Evolutionary conservation across 2,113 vertebrate species (phyloP).

Genomic region (Cisticola juncidis): DNA sequence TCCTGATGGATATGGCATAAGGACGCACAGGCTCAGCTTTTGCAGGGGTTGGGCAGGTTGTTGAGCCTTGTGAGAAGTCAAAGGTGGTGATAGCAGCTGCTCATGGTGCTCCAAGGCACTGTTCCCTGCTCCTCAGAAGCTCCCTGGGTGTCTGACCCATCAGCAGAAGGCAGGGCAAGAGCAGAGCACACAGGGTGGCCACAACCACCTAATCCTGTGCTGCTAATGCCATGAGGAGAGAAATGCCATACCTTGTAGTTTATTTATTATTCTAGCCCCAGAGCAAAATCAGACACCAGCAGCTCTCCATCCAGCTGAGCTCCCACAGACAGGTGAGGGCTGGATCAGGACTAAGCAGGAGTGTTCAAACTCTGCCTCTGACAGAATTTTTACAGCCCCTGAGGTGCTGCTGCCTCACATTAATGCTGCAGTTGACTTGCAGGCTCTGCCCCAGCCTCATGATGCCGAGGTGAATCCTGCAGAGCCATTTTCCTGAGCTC

Average conservation of each 20-base stretch:
- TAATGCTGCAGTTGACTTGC: background rate
- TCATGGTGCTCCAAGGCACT: background rate
- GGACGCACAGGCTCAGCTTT: background rate
- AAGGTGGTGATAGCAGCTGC: background rate
- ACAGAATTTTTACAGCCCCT: background rate
- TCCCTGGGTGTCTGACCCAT: background rate
- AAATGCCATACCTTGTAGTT: background rate
- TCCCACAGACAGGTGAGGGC: background rate
- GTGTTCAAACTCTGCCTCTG: background rate
- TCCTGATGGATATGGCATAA: background rate
- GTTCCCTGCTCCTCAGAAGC: background rate
- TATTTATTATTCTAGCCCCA: background rate
- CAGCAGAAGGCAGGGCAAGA: background rate
- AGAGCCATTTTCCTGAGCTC: background rate
- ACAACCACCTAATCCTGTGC: fast-evolving
- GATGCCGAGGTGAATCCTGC: background rate
- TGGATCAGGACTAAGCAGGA: background rate
- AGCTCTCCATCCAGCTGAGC: background rate
- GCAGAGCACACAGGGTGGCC: background rate
- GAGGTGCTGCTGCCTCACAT: background rate
- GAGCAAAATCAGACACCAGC: background rate
- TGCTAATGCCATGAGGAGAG: background rate
- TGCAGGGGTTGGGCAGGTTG: background rate
- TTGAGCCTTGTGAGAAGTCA: background rate
- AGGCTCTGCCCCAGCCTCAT: background rate